Evolutionary conservation across 1,140 invertebrate species (phyloP).

Genomic region (Drosophila orena): DNA sequence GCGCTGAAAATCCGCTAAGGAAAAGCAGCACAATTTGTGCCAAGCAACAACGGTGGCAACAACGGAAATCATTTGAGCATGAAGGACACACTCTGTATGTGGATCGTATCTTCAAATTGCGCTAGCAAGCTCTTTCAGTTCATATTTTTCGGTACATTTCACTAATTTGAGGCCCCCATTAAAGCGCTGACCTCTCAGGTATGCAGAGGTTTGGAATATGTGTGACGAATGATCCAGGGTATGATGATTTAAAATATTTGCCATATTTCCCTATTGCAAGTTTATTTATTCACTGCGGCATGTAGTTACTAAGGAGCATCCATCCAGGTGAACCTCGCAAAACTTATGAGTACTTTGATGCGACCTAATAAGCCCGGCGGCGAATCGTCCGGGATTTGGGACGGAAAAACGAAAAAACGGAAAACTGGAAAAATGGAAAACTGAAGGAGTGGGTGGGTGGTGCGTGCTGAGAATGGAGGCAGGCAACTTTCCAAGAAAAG

Average conservation of each 20-base stretch:
- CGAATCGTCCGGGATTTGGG: slow-evolving; percentile 1
- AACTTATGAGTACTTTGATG: slow-evolving; percentile 47
- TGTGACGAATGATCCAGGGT: no score
- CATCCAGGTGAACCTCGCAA: slow-evolving; percentile 21
- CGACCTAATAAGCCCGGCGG: slow-evolving; percentile 33
- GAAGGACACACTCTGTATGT: slow-evolving; percentile 37
- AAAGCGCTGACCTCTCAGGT: neutral
- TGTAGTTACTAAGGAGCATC: slow-evolving; percentile 21
- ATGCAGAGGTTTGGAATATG: no score
- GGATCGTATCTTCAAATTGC: slow-evolving; percentile 44
- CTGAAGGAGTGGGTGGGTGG: neutral
- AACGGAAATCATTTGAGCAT: slow-evolving; percentile 53
- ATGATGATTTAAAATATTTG: no score
- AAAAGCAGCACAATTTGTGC: slow-evolving; percentile 44
- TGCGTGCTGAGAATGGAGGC: neutral
- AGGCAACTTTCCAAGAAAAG: neutral
- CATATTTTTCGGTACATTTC: slow-evolving; percentile 12
- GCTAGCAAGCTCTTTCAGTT: slow-evolving; percentile 30
- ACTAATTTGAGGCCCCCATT: slow-evolving; percentile 12
- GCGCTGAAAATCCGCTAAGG: slow-evolving; percentile 37
- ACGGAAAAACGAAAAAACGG: neutral
- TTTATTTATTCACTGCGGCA: slow-evolving; percentile 5
- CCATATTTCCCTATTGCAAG: no score
- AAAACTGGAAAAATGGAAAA: no score
- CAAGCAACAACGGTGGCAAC: slow-evolving; percentile 26